Evolutionary conservation across 2,888 invertebrate species (phyloP).

Genomic region (Sesia bembeciformis): DNA sequence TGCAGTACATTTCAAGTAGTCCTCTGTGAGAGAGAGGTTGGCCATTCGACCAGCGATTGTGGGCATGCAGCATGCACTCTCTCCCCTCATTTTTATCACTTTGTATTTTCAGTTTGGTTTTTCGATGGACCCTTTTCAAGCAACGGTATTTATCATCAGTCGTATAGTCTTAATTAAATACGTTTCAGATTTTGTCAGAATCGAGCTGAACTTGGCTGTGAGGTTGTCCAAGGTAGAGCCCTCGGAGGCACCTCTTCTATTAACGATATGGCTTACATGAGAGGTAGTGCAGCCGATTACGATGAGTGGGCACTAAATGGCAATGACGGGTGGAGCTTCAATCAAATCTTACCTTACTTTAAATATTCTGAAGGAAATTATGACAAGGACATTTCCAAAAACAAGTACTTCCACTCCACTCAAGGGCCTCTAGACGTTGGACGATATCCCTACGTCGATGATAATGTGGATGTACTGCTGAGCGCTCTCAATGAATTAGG

Average conservation of each 20-base stretch:
- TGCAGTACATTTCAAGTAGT: too few species aligned
- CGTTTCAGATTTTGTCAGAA: conserved; percentile 58
- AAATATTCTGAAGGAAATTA: conserved; percentile 68
- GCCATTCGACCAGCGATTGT: too few species aligned
- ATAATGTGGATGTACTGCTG: conserved; percentile 55
- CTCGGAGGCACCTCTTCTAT: conserved; percentile 60
- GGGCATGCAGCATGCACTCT: too few species aligned
- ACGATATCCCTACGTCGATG: conserved; percentile 55
- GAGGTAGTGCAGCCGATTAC: conserved; percentile 62
- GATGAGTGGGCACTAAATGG: conserved; percentile 61
- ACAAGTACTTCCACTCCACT: conserved; percentile 56
- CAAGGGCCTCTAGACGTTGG: conserved; percentile 63
- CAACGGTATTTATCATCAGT: conserved; percentile 20
- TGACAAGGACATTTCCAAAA: conserved; percentile 58
- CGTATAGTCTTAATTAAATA: conserved; percentile 18
- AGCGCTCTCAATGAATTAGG: conserved; percentile 60
- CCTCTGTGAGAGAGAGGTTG: too few species aligned
- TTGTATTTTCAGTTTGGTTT: conserved; percentile 5
- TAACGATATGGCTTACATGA: conserved; percentile 63
- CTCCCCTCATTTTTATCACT: too few species aligned
- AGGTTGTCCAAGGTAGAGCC: conserved; percentile 56
- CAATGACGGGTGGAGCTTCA: conserved; percentile 59
- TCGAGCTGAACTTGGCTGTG: conserved; percentile 43
- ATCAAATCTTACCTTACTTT: conserved; percentile 53
- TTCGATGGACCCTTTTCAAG: background rate